Evolutionary conservation across 2,113 vertebrate genomes (phyloP), one percentile per base, ranked within the genome.

Genomic region (Limanda limanda): DNA sequence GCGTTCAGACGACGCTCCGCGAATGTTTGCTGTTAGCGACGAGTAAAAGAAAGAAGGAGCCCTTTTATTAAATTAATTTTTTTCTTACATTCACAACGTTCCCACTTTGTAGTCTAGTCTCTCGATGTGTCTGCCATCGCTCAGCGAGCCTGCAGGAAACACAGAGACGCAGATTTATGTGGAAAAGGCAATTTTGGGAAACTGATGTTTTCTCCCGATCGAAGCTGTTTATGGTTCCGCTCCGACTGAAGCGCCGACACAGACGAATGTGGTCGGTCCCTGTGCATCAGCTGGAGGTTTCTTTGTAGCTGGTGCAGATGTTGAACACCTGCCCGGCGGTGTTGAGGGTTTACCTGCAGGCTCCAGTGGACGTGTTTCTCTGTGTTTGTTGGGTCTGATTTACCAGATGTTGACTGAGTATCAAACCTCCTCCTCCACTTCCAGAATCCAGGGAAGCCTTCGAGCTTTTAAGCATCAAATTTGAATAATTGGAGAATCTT

Each of bases 21-120:
- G 84, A 70, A 86, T 91, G 84, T 85, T 82, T 64, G 57, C 35
- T 23, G 48, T 86, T 74, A 81, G 69, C 62, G 35, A 68, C 20
- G 78, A 82, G 37, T 17, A 57, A 69, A 58, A 3, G 4, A 0
- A 15, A 73, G 65, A 0, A 15, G 71, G 65, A 3, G 12, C 40
- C 4, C 18, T 20, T 20, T 51, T 51, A 65, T 54, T 18, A 7
- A 60, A 68, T 7, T 18, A 3, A 10, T 24, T 20, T 60, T 31
- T 20, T 60, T 75, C 37, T 74, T 59, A 21, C 35, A 47, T 82
- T 76, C 45, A 74, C 18, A 73, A 2, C 8, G 18, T 79, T 71
- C 76, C 63, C 55, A 83, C 45, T 74, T 57, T 75, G 74, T 72
- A 55, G 64, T 57, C 62, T 77, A 15, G 4, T 42, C 67, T 67